Evolutionary conservation across 2,797 vertebrate species (phyloP), one percentile per base, ranked within the genome.

Genomic region (Sebastes minor): DNA sequence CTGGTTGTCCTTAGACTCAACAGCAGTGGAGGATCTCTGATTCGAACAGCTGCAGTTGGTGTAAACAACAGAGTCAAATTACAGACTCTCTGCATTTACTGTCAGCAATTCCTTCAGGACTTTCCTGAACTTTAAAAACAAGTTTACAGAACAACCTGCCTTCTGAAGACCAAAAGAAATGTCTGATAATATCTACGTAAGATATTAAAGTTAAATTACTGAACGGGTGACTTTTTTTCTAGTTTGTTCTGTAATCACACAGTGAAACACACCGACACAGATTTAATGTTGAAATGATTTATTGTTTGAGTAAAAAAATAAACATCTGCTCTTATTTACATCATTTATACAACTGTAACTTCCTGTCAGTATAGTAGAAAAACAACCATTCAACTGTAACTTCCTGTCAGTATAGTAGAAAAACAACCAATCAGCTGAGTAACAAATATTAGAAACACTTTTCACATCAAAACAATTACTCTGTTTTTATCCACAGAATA

Each of bases 301-400:
- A 82, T 81, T 84, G 5, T 38, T 52, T 14, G 2, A 35, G 61
- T 74, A 81, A 30, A 89, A 89, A 85, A 81, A 81, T 76, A 71
- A 66, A 84, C 38, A 63, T 81, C 23, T 38, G n/a, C 3, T 70
- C 35, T 32, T 74, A 77, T 89, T 71, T 87, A 89, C 85, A 87
- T 56, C 32, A 61, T 79, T 71, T 87, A 6, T 78, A 79, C 62
- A 81, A 1, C 9, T 27, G 22, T 10, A 16, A 56, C 70, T 70
- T 86, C 30, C 56, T 78, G 53, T 28, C 59, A 30, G 28, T 30
- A 5, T 5, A 8, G 23, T 9, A 35, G 22, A 46, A 74, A 64
- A 72, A 65, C 6, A 56, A 57, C 22, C 13, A 63, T 13, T 27
- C 61, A 81, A 1, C 11, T 25, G 25, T 9, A 16, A 56, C 69